Base-by-base conservation (phyloP, 92 coral and sea anemone genomes). In the Porites evermanni region DNA sequence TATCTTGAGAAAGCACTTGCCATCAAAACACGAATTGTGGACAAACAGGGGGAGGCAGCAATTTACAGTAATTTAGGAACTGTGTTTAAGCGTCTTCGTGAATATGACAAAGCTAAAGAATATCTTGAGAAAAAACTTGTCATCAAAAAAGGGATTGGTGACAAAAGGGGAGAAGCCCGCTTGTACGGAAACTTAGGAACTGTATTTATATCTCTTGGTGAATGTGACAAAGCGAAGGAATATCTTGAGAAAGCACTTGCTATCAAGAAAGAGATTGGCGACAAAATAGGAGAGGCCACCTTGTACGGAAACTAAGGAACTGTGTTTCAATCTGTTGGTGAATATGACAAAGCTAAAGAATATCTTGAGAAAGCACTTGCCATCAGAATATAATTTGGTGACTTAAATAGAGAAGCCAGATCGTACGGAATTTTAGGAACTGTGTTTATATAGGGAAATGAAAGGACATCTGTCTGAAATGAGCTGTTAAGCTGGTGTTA, bases 11-110 rank as follows among this genome's bases (percentile, higher is more conserved):
- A 23, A 67, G 72, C 72, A 67, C 72, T 21, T 67, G 51, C 72
- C 72, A 67, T 67, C 72, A 67, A 67, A 67, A 67, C 72, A 67
- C 72, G 72, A 67, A 20, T 67, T 67, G 72, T 67, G 72, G 72
- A 21, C 72, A 67, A 67, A 67, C 72, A 67, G 72, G 72, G 72
- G 72, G 72, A 67, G 47, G 72, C 72, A n/a, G 72, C 72, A 67
- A 67, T 67, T 67, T 67, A 67, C 72, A 67, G 72, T 67, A 67
- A 67, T 67, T 24, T 67, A 67, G 38, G 72, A 67, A 67, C 72
- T 67, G 72, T 67, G 72, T 67, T 67, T 67, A 67, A 67, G 72
- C 72, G 51, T 67, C 72, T 67, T 67, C 38, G 72, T 67, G 72
- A 67, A 67, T 67, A 67, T 67, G 72, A 67, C 29, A 67, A 67